Conservation (phyloP, 2,797 vertebrate species). For the Simalia tracyae region DNA sequence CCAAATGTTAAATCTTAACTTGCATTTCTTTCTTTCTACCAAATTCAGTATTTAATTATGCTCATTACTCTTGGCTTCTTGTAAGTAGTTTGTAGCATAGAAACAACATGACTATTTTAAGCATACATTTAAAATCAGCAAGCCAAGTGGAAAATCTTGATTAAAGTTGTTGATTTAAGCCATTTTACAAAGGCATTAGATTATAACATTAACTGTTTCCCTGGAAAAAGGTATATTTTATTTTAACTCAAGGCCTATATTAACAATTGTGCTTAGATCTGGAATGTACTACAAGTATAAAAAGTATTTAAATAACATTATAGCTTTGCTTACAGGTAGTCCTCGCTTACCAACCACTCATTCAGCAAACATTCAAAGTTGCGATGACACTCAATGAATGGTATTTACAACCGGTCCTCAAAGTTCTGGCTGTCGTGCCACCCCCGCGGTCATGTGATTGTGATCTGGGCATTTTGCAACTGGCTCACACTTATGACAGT, state of each 20-base stretch:
- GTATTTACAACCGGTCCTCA: too few species aligned
- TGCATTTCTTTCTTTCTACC: neutral
- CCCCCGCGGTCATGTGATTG: too few species aligned
- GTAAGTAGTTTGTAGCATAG: neutral
- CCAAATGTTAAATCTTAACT: neutral
- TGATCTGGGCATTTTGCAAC: too few species aligned
- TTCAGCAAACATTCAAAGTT: too few species aligned
- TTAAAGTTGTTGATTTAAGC: neutral
- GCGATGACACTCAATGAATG: too few species aligned
- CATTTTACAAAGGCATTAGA: neutral
- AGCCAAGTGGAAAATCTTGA: slow-evolving; percentile 8
- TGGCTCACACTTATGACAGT: too few species aligned
- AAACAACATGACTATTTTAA: neutral
- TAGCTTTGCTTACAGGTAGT: too few species aligned
- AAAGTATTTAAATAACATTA: neutral
- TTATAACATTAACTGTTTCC: neutral
- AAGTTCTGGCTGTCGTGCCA: too few species aligned
- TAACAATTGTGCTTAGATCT: neutral
- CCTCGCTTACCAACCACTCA: too few species aligned
- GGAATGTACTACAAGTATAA: neutral
- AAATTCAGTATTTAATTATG: neutral
- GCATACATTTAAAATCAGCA: slow-evolving; percentile 4
- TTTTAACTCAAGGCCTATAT: neutral
- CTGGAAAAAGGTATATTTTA: neutral
- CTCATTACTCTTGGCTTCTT: neutral